Evolutionary conservation across 1,140 invertebrate genomes (phyloP).

Genomic region (Drosophila biarmipes): DNA sequence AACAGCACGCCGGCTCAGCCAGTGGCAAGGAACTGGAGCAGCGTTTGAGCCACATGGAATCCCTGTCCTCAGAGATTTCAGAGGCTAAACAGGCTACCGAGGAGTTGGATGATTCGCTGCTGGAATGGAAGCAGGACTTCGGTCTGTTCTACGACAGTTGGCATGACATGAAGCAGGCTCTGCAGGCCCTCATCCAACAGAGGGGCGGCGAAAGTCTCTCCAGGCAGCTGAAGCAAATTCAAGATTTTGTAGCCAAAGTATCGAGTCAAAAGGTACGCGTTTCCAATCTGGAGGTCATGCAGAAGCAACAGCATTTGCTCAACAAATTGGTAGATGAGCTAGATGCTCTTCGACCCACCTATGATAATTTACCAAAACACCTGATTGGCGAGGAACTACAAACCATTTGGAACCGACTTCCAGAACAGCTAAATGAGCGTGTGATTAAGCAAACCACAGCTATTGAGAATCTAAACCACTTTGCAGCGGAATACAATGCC

Average conservation of each 20-base stretch:
- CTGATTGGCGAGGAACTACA: slow-evolving; percentile 60
- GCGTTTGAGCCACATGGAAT: slow-evolving; percentile 81
- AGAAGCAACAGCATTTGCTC: slow-evolving; percentile 82
- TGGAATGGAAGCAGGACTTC: slow-evolving; percentile 83
- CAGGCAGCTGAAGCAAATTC: slow-evolving; percentile 50
- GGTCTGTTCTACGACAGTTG: slow-evolving; percentile 80
- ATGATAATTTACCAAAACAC: slow-evolving; percentile 74
- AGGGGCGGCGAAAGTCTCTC: slow-evolving; percentile 65
- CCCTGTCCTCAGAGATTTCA: slow-evolving; percentile 69
- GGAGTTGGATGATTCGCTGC: slow-evolving; percentile 55
- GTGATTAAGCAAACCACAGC: slow-evolving; percentile 83
- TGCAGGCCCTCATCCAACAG: slow-evolving; percentile 72
- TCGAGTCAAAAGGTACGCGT: slow-evolving; percentile 85
- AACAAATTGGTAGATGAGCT: slow-evolving; percentile 82
- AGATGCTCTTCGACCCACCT: slow-evolving; percentile 81
- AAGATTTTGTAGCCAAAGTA: slow-evolving; percentile 83
- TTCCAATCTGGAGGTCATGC: slow-evolving; percentile 83
- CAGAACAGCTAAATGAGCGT: slow-evolving; percentile 70
- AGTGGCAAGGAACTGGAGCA: slow-evolving; percentile 75
- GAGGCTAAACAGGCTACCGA: slow-evolving; percentile 65
- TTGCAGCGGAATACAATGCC: slow-evolving; percentile 75
- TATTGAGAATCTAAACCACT: slow-evolving; percentile 83
- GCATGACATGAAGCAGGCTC: slow-evolving; percentile 82
- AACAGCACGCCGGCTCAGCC: slow-evolving; percentile 77
- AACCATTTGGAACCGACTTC: slow-evolving; percentile 68